Evolutionary conservation across 2,888 invertebrate species (phyloP), one percentile per base, ranked within the genome.

Genomic region (Drosophila mimica): DNA sequence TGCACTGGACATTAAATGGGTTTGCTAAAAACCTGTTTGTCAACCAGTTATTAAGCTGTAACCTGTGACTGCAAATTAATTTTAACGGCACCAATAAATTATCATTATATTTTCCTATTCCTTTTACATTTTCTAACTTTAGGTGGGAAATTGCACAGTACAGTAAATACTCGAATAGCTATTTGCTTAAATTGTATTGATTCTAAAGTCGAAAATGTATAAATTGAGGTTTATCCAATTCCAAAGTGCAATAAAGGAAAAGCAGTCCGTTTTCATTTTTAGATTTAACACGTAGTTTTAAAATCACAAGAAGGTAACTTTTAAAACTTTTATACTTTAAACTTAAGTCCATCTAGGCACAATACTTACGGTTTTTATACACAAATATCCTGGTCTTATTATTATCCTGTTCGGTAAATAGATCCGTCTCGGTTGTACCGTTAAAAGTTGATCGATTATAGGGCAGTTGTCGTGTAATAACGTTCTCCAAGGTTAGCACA

Each of bases 321-420:
- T 25, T 17, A 25, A 25, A 15, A 1, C 28, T 48, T 25, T 15
- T 28, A 28, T 6, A 20, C 11, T 0, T 8, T 4, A 9, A 2
- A 28, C 49, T 49, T 8, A 17, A 49, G 8, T 28, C 4, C 7
- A 13, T 9, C 0, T 17, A 15, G 1, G 1, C 33, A 6, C 9
- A 20, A 34, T 66, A 66, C 91, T 92, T 77, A 92, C 91, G 61
- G 62, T 86, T 91, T 48, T 91, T 85, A 60, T 88, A 83, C 25
- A 91, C 78, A 83, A 91, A 74, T 70, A 91, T 85, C 64, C 86
- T 85, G 33, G 91, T 86, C 49, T 84, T 91, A 54, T 81, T 90
- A 57, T 89, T 75, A 59, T 72, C 64, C 53, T 73, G 74, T 0
- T 87, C 82, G 20, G 36, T 60, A 33, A 76, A 67, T 6, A 76